Percentiles rank a stretch among this genome's conserved stretches.
Evolutionary conservation across 2,797 vertebrate genomes (phyloP).

Genomic region (Microctenopoma stevenorrisi): DNA sequence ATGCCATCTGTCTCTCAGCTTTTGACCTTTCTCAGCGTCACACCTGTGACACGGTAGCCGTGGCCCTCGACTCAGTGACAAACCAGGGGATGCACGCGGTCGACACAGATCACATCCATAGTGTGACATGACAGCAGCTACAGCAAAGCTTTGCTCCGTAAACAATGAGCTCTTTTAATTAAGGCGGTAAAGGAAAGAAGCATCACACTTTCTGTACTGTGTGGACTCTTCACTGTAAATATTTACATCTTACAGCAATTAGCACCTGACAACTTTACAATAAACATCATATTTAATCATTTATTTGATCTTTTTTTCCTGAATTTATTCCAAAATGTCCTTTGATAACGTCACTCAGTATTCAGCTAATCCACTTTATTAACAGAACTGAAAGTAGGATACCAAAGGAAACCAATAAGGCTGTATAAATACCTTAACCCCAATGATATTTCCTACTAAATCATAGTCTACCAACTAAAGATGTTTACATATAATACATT

Average conservation of each 20-base stretch:
- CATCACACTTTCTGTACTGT: background rate
- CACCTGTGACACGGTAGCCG: conserved; percentile 74
- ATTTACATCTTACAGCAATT: background rate
- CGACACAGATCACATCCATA: conserved; percentile 61
- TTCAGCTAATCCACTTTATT: background rate
- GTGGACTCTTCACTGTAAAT: background rate
- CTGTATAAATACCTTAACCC: background rate
- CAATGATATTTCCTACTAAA: background rate
- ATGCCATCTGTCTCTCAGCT: conserved; percentile 78
- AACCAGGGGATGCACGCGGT: conserved; percentile 49
- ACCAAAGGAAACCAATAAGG: too few species aligned
- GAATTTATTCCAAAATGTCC: background rate
- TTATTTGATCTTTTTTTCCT: conserved; percentile 1
- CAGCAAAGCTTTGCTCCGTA: conserved; percentile 9
- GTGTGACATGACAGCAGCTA: conserved; percentile 47
- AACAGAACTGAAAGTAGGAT: background rate
- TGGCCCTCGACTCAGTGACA: conserved; percentile 62
- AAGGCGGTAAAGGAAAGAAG: conserved; percentile 3
- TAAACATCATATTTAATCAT: background rate
- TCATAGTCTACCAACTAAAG: too few species aligned
- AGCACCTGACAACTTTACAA: too few species aligned
- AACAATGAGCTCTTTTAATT: conserved; percentile 6
- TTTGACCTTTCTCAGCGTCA: conserved; percentile 76
- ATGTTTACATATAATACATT: background rate
- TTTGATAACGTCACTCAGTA: too few species aligned